A percentile compares a stretch with the other conserved stretches of the same genome.
Conservation (phyloP, 2,797 vertebrate genomes). For the Eulemur rubriventer region DNA sequence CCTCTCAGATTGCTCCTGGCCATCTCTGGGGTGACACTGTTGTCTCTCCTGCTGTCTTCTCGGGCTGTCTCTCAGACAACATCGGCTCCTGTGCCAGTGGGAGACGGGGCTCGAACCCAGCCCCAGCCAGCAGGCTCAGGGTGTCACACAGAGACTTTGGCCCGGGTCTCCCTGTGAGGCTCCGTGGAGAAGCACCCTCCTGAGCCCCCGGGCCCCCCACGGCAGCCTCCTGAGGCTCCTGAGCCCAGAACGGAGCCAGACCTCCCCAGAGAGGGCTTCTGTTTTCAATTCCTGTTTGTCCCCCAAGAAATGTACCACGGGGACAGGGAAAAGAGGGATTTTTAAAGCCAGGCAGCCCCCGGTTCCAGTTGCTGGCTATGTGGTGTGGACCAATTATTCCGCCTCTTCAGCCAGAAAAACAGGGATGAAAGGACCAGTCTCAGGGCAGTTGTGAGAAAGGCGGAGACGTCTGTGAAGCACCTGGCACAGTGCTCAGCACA, state of each 20-base stretch:
- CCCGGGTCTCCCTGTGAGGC: neutral
- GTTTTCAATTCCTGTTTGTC: neutral
- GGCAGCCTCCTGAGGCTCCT: neutral
- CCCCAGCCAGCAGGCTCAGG: neutral
- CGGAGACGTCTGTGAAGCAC: neutral
- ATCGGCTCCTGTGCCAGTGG: neutral
- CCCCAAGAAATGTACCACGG: neutral
- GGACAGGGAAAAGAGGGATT: neutral
- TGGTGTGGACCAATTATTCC: neutral
- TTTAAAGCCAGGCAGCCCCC: neutral
- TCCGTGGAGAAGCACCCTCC: neutral
- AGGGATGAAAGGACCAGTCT: neutral
- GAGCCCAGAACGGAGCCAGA: neutral
- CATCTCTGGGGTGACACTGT: neutral
- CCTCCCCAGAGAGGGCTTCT: neutral
- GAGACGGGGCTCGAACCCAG: neutral
- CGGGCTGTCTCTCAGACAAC: fast-evolving
- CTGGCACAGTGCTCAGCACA: neutral
- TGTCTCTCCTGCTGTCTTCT: neutral
- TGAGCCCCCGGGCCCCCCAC: neutral
- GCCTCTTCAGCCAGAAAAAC: neutral
- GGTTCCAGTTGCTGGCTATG: neutral
- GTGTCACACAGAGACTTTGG: neutral
- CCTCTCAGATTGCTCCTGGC: neutral
- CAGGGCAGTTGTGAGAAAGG: neutral